Base-by-base conservation (phyloP, 2,113 vertebrate species). In the Syrmaticus mikado region DNA sequence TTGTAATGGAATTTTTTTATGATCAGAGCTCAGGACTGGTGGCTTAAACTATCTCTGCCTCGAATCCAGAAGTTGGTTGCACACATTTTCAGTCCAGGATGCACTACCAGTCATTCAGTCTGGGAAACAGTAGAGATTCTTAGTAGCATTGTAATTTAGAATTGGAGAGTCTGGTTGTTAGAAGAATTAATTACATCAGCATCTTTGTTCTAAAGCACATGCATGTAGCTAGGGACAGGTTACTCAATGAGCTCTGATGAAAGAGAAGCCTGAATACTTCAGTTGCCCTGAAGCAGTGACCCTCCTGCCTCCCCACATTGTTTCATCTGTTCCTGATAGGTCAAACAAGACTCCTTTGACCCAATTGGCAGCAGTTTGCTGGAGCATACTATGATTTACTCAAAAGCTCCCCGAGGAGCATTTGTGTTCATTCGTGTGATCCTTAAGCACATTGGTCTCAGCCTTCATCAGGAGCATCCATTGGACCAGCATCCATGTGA, bases 231-330 rank as follows among this genome's bases (percentile, higher is more conserved):
- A 4, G 46, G 36, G 21, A 52, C 32, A 70, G 64, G 17, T 53
- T 4, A 30, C 60, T 45, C 24, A 76, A 17, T 48, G 38, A 62
- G 16, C 18, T 76, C 38, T 67, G 64, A 58, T 43, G 43, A 64
- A 61, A 60, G 22, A 53, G 58, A 55, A 83, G 55, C 40, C 32
- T 50, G 43, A 45, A 48, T 66, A 18, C 20, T 72, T 67, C 38
- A 85, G 7, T 21, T 52, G 1, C 71, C 22, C 62, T 3, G 6
- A 32, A 78, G 34, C 30, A 3, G 2, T 57, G 53, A 6, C 28
- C 24, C 24, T 8, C 12, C 61, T n/a, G 10, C 22, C 9, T 34
- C 8, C 30, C 8, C 4, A 0, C 10, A 38, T 30, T 30, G 34
- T 34, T 64, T 68, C 21, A 30, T 14, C 9, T 43, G 24, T n/a